phyloP scores from a whole-genome alignment of 1,140 invertebrate genomes.

The Mycetomoellerius zeteki region DNA sequence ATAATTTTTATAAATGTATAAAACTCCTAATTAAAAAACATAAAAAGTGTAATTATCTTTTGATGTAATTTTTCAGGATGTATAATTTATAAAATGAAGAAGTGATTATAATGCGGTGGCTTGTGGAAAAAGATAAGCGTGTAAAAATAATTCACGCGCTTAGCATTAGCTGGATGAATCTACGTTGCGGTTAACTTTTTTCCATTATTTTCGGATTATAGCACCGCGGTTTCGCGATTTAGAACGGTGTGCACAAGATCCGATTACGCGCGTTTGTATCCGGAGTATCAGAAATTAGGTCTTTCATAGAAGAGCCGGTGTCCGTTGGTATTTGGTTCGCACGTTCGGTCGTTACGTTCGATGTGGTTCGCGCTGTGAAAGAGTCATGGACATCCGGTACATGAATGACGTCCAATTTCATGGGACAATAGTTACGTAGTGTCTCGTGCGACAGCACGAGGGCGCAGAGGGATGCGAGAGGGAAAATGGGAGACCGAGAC shows the following conservation, averaged over 20 bases:
- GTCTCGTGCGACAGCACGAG: constrained; percentile 56
- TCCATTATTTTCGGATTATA: neutral
- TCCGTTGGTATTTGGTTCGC: constrained; percentile 43
- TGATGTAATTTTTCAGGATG: constrained; percentile 6
- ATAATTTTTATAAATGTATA: neutral
- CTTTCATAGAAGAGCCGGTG: constrained; percentile 31
- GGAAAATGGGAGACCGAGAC: constrained; percentile 61
- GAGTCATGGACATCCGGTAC: constrained; percentile 78
- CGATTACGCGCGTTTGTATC: constrained; percentile 24
- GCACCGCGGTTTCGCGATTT: neutral
- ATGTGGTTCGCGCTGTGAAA: constrained; percentile 64
- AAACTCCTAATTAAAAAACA: neutral
- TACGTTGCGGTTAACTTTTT: neutral
- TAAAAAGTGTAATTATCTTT: constrained; percentile 3
- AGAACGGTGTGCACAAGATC: neutral
- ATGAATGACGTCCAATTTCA: constrained; percentile 81
- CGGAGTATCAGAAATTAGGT: constrained; percentile 46
- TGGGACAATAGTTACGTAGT: constrained; percentile 78
- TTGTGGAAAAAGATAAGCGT: neutral
- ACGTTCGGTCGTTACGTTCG: constrained; percentile 60
- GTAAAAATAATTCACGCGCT: neutral
- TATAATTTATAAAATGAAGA: neutral
- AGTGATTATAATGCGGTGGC: neutral
- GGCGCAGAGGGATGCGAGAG: constrained; percentile 22
- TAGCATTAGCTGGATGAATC: neutral